Percentiles rank a stretch among this genome's conserved stretches.
Evolutionary conservation across 2,888 invertebrate genomes (phyloP).

Genomic region (Cheilosia pagana): DNA sequence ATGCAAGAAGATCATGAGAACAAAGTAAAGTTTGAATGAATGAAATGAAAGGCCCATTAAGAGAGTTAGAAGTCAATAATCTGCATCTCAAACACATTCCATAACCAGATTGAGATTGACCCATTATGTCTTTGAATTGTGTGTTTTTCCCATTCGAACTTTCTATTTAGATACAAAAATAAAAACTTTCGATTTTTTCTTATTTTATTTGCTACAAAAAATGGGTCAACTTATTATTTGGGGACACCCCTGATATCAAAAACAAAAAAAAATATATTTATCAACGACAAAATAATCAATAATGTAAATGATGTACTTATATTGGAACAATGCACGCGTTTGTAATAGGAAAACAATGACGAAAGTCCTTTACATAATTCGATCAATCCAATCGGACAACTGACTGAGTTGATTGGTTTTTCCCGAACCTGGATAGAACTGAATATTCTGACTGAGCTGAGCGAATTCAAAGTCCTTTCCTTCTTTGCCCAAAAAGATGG

Average conservation of each 20-base stretch:
- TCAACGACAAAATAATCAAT: slow-evolving; percentile 10
- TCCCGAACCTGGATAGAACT: slow-evolving; percentile 88
- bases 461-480: slow-evolving; percentile 94
- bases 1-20: no score
- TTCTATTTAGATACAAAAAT: slow-evolving; percentile 15
- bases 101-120: not conserved
- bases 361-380: slow-evolving; percentile 81
- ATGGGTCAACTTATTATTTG: slow-evolving; percentile 9
- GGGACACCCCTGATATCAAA: slow-evolving; percentile 48
- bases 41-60: not conserved
- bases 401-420: slow-evolving; percentile 86
- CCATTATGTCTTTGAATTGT: not conserved
- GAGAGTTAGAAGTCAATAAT: slow-evolving; percentile 11
- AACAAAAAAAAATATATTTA: slow-evolving; percentile 25
- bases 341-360: not conserved
- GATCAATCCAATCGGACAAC: slow-evolving; percentile 90
- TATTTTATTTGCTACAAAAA: slow-evolving; percentile 40
- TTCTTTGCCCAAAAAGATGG: slow-evolving; percentile 88
- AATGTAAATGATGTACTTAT: slow-evolving; percentile 13
- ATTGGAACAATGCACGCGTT: slow-evolving; percentile 11
- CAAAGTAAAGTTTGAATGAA: no score
- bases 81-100: not conserved
- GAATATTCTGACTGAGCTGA: slow-evolving; percentile 88
- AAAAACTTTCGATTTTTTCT: slow-evolving; percentile 6
- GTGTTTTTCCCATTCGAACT: not conserved